Conservation (phyloP, 2,113 vertebrate genomes). For the Bos javanicus region DNA sequence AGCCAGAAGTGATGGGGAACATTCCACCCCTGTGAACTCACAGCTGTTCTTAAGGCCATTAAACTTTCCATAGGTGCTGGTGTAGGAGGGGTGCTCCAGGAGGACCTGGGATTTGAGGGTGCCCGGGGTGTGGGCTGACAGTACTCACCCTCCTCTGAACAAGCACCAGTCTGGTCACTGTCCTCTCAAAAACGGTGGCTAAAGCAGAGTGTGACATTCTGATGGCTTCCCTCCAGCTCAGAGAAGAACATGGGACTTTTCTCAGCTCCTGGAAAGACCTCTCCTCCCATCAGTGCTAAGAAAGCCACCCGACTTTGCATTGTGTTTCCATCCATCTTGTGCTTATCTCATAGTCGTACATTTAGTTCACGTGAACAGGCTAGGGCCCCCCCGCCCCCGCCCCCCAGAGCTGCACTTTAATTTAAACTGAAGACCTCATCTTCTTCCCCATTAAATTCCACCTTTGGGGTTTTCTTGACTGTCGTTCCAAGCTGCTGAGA, state of each 20-base stretch:
- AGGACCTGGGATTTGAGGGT: not conserved
- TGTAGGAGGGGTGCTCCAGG: not conserved
- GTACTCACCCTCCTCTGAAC: not conserved
- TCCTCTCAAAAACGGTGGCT: not conserved
- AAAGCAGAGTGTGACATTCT: not conserved
- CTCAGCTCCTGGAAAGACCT: not conserved
- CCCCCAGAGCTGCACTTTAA: not conserved
- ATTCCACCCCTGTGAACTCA: not conserved
- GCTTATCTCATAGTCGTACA: not conserved
- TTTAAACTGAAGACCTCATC: not conserved
- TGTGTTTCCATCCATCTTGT: not conserved
- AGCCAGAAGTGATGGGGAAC: not conserved
- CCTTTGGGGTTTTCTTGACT: conserved; percentile 19
- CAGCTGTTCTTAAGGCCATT: not conserved
- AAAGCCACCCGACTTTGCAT: not conserved
- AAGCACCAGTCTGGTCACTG: not conserved
- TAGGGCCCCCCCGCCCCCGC: no score
- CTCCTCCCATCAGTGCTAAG: not conserved
- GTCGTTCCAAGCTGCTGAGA: conserved; percentile 16
- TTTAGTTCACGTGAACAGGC: not conserved
- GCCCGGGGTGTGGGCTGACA: no score
- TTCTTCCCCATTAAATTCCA: conserved; percentile 22
- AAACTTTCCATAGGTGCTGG: not conserved
- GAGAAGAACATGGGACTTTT: not conserved
- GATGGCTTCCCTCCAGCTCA: not conserved